phyloP scores from a whole-genome alignment of 2,888 invertebrate genomes.

The Acleris literana region DNA sequence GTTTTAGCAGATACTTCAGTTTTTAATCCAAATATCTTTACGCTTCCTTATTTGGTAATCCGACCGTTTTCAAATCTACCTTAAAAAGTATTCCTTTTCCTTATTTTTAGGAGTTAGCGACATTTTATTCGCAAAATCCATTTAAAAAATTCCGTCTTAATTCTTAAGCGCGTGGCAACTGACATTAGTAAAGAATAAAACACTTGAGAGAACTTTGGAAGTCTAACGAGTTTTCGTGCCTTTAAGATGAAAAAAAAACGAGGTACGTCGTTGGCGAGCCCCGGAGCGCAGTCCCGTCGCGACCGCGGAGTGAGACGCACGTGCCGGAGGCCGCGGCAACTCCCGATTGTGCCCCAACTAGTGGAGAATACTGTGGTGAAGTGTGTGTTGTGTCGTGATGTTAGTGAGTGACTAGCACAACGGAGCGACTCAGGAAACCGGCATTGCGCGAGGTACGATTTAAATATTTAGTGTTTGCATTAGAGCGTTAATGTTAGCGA shows the following conservation, averaged over 20 bases:
- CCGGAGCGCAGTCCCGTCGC: constrained; percentile 62
- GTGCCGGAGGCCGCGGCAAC: constrained; percentile 32
- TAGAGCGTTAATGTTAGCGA: constrained; percentile 1
- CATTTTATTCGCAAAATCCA: neutral
- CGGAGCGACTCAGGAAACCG: constrained; percentile 60
- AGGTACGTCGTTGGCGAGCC: constrained; percentile 33
- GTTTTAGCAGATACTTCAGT: too few species aligned
- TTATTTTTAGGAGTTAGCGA: neutral
- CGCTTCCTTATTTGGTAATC: too few species aligned
- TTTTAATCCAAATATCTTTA: too few species aligned
- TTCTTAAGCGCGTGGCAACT: constrained; percentile 7
- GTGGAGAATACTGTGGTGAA: constrained; percentile 13
- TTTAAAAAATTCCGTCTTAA: neutral
- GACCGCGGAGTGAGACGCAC: constrained; percentile 52
- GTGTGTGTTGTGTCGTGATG: constrained; percentile 44
- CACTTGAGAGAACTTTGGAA: constrained; percentile 45
- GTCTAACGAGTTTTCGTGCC: constrained; percentile 44
- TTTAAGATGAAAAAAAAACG: constrained; percentile 24
- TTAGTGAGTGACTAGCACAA: constrained; percentile 60
- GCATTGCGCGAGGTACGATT: constrained; percentile 48
- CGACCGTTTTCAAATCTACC: too few species aligned
- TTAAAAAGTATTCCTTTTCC: too few species aligned
- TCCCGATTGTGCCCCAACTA: constrained; percentile 21
- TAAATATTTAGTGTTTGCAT: constrained; percentile 48
- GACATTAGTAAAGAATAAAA: constrained; percentile 45